phyloP scores from a whole-genome alignment of 2,797 vertebrate species.

The Lagocephalus sceleratus region DNA sequence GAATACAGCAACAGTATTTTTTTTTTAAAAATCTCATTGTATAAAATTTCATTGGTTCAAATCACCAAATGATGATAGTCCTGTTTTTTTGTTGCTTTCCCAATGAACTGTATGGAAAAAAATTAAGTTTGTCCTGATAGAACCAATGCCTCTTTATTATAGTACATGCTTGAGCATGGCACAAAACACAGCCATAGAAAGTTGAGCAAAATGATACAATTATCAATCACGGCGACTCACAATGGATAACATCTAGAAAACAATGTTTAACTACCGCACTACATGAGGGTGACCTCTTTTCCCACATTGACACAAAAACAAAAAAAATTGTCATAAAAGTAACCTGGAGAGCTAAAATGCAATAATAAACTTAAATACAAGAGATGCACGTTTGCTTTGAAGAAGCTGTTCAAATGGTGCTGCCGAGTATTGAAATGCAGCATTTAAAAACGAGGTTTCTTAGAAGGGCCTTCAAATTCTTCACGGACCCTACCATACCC shows the following conservation, averaged over 20 bases:
- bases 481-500: slow-evolving; percentile 97
- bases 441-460: slow-evolving; percentile 96
- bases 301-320: slow-evolving; percentile 66
- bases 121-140: slow-evolving; percentile 61
- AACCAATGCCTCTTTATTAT: slow-evolving; percentile 90
- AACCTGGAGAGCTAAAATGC: slow-evolving; percentile 89
- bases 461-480: slow-evolving; percentile 97
- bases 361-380: slow-evolving; percentile 87
- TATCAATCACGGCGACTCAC: slow-evolving; percentile 78
- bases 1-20: no score
- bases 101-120: slow-evolving; percentile 26
- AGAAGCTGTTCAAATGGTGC: slow-evolving; percentile 70
- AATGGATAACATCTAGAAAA: slow-evolving; percentile 73
- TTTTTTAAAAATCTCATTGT: no score
- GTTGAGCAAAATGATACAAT: slow-evolving; percentile 81
- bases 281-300: slow-evolving; percentile 54
- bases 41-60: background rate
- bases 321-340: slow-evolving; percentile 73
- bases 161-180: slow-evolving; percentile 90
- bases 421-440: slow-evolving; percentile 56
- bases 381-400: slow-evolving; percentile 54
- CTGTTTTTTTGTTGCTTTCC: slow-evolving; percentile 7
- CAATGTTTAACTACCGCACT: slow-evolving; percentile 62
- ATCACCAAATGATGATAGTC: background rate
- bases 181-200: slow-evolving; percentile 93